phyloP scores from a whole-genome alignment of 2,113 vertebrate genomes.

The Antigone vipio region DNA sequence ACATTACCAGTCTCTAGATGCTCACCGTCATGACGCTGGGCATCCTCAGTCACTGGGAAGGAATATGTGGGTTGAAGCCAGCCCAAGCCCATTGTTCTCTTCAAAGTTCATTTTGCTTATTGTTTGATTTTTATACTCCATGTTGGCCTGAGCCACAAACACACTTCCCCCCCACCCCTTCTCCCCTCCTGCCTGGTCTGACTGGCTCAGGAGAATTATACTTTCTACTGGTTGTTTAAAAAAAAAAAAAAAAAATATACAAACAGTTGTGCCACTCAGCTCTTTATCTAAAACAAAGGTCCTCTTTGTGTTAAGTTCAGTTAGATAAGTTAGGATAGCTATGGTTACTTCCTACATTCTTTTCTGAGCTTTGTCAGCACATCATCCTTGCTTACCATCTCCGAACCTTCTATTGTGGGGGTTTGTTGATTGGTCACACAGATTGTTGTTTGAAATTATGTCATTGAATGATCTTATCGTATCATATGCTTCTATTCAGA shows the following conservation, averaged over 20 bases:
- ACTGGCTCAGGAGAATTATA: not conserved
- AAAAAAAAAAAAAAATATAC: not conserved
- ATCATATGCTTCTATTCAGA: not conserved
- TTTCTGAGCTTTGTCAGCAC: not conserved
- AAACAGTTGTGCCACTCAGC: not conserved
- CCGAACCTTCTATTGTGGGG: not conserved
- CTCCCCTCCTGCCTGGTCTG: not conserved
- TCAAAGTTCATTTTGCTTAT: not conserved
- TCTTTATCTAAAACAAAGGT: not conserved
- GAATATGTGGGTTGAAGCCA: not conserved
- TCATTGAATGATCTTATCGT: not conserved
- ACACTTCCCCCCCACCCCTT: fast-evolving
- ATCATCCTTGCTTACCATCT: not conserved
- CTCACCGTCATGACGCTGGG: not conserved
- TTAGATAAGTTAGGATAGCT: not conserved
- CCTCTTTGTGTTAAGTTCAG: not conserved
- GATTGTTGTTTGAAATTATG: not conserved
- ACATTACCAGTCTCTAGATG: not conserved
- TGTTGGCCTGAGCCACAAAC: not conserved
- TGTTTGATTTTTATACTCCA: not conserved
- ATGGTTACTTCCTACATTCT: not conserved
- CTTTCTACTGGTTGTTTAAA: not conserved
- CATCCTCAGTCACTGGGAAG: not conserved
- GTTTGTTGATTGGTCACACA: not conserved
- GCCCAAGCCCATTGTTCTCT: not conserved